Evolutionary conservation across 2,797 vertebrate genomes (phyloP).

Genomic region (Gymnoscopelus microlampas): DNA sequence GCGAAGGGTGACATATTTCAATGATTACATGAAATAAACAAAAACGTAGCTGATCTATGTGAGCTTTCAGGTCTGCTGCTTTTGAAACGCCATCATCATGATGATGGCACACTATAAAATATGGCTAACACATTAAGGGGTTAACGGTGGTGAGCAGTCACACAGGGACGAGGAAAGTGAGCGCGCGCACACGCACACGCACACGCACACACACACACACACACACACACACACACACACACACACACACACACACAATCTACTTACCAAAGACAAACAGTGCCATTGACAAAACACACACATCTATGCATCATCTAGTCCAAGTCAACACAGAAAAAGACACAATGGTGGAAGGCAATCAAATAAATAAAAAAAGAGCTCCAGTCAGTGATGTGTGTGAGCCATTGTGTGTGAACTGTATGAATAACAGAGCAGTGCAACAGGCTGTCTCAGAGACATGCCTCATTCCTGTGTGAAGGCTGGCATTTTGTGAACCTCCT

Average conservation of each 20-base stretch:
- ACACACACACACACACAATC: conserved; percentile 29
- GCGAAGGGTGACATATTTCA: not conserved
- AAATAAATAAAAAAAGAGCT: conserved; percentile 29
- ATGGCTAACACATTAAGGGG: not conserved
- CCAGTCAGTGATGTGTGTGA: conserved; percentile 36
- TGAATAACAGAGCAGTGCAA: conserved; percentile 27
- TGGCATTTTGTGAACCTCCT: conserved; percentile 16
- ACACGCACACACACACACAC: not conserved
- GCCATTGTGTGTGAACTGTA: conserved; percentile 24
- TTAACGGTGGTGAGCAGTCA: not conserved
- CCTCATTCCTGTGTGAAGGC: not conserved
- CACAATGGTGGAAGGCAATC: conserved; percentile 38
- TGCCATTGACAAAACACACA: conserved; percentile 44
- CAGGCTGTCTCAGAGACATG: conserved; percentile 4
- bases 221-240: conserved; percentile 6
- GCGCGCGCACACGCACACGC: not conserved
- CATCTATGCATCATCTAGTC: conserved; percentile 50
- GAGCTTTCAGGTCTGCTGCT: too few species aligned
- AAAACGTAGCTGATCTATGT: too few species aligned
- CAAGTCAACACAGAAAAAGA: conserved; percentile 32
- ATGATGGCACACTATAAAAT: too few species aligned
- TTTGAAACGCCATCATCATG: too few species aligned
- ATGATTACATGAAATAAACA: too few species aligned
- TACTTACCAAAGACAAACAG: conserved; percentile 60
- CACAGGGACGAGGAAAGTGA: conserved; percentile 40